Base-by-base conservation (phyloP, 2,113 vertebrate species). In the Istiophorus platypterus region DNA sequence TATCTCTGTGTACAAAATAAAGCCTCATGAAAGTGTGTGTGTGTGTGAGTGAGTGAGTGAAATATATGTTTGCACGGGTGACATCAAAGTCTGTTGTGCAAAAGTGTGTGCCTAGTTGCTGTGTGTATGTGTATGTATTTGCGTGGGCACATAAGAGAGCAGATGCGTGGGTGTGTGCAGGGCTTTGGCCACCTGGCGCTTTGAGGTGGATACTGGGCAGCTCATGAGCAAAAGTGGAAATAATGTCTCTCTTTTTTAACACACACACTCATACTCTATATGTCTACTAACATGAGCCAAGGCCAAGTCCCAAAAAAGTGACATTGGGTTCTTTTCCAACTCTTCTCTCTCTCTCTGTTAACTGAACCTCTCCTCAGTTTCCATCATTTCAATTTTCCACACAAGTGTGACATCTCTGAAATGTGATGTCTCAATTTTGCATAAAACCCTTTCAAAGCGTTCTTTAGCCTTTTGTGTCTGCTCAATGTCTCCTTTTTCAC, bases 131-230 rank as follows among this genome's bases (percentile, higher is more conserved):
- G 65, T 78, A 81, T 81, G 83, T 85, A 84, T 92, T 90, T 93
- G 92, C 89, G 90, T 92, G 92, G 89, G 92, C 87, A 78, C 78
- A 81, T 65, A 69, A 83, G 88, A 90, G 93, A 91, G 90, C 94
- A 92, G 90, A 85, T 90, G 92, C 86, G 92, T 92, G 91, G 93
- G 89, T 92, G 90, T 92, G 91, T 73, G 70, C 82, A 86, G 89
- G 89, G 92, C 84, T 93, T 87, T 90, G 92, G 88, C 92, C 94
- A 94, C 91, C 94, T 93, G 93, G 87, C 81, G 82, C 90, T 92
- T 90, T 92, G 92, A 94, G 93, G 90, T 92, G 83, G 83, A 90
- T 90, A 85, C 86, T 85, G 80, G 88, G 85, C 72, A 81, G 86
- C 80, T 88, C 56, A 79, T 54, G 70, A 91, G 89, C 84, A 81